A percentile compares a stretch with the other conserved stretches of the same genome.
These are phyloP conservation scores for Steinernema carpocapsae DNA, from an alignment of 2,888 invertebrate species.

Conservation along the genomic window DNA sequence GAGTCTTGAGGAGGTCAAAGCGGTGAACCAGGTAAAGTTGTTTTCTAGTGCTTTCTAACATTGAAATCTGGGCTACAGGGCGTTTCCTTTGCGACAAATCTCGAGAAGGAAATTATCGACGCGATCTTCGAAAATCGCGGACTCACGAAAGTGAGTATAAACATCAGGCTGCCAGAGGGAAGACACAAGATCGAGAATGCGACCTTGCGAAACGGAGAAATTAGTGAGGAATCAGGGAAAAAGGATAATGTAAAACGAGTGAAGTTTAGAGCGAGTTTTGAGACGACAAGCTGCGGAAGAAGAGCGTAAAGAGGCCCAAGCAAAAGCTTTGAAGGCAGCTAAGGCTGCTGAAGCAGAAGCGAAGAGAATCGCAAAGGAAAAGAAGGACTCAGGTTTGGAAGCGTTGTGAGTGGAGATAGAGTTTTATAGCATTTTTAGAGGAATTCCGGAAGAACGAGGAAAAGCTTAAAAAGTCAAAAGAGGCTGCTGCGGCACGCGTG, in stretches of 20 bases:
- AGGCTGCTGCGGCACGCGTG: constrained; percentile 18
- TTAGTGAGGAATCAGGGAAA: constrained; percentile 51
- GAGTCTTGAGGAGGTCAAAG: constrained; percentile 90
- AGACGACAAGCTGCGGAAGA: neutral
- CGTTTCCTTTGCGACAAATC: constrained; percentile 63
- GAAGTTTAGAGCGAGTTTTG: neutral
- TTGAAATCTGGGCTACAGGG: no score
- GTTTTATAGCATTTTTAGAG: no score
- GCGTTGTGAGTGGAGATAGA: no score
- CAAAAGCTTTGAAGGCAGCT: constrained; percentile 15
- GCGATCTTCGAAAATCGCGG: constrained; percentile 62
- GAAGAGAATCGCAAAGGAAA: constrained; percentile 10
- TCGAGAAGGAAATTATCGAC: constrained; percentile 67
- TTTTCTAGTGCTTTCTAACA: no score
- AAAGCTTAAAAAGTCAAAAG: constrained; percentile 16
- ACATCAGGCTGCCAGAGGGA: constrained; percentile 66
- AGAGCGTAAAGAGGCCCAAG: constrained; percentile 13
- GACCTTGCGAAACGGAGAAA: constrained; percentile 66
- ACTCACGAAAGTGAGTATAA: constrained; percentile 65
- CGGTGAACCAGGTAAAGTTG: constrained; percentile 90
- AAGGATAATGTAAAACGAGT: neutral
- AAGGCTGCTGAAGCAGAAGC: constrained; percentile 24
- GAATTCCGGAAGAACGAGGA: constrained; percentile 6
- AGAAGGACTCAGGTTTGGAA: neutral
- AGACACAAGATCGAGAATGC: constrained; percentile 66